These are phyloP conservation scores for Chironomus riparius DNA, from an alignment of 2,888 invertebrate genomes.

Conservation along the genomic window DNA sequence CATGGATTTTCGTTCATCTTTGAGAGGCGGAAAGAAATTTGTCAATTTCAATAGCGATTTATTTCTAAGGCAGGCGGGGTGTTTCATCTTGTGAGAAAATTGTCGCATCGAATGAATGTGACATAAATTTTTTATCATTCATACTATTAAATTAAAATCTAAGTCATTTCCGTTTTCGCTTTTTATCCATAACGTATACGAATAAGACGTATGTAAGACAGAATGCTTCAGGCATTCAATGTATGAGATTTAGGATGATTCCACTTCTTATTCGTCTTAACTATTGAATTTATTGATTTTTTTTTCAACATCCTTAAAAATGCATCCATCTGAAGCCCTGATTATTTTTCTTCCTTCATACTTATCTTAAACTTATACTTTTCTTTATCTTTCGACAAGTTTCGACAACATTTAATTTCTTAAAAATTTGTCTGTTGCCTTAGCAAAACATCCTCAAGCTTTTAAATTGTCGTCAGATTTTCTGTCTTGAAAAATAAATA, in stretches of 20 bases:
- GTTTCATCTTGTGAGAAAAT: background rate
- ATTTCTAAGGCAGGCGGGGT: background rate
- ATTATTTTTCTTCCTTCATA: no score
- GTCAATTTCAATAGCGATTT: background rate
- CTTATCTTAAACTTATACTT: no score
- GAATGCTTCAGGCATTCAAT: background rate
- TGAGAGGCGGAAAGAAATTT: background rate
- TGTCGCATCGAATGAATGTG: background rate
- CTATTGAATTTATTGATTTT: no score
- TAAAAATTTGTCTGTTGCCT: no score
- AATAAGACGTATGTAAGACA: background rate
- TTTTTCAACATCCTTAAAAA: no score
- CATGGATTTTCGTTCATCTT: background rate
- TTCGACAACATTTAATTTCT: no score
- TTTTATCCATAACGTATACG: background rate
- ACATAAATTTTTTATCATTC: background rate
- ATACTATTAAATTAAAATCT: background rate
- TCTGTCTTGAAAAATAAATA: no score
- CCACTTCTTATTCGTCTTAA: no score
- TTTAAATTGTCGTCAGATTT: no score
- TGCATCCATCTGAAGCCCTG: no score
- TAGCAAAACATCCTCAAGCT: no score
- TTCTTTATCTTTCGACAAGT: no score
- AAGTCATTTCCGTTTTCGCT: background rate
- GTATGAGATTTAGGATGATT: background rate